Evolutionary conservation across 1,140 invertebrate genomes (phyloP).

Genomic region (Choristoneura fumiferana): DNA sequence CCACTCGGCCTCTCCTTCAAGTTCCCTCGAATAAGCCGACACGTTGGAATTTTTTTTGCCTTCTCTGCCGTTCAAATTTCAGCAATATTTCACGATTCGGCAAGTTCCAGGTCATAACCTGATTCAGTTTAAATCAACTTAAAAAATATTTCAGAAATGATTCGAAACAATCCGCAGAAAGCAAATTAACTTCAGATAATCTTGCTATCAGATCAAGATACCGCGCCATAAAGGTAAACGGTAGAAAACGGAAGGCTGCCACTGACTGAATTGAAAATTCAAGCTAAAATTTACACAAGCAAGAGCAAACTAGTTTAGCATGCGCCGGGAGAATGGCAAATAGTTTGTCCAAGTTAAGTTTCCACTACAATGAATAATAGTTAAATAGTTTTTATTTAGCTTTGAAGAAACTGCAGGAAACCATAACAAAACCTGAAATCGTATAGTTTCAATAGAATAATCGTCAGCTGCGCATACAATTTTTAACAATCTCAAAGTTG

Average conservation of each 20-base stretch:
- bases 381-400: too few relatives aligned
- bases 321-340: conserved; percentile 5
- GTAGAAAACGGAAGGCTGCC: background rate
- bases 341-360: background rate
- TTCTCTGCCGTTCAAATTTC: conserved; percentile 20
- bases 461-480: too few relatives aligned
- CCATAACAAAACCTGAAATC: too few relatives aligned
- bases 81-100: background rate
- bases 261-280: background rate
- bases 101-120: background rate
- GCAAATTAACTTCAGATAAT: background rate
- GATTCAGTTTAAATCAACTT: background rate
- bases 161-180: background rate
- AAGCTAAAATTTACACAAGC: conserved; percentile 8
- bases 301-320: conserved; percentile 4
- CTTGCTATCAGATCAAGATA: background rate
- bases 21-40: conserved; percentile 39
- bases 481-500: too few relatives aligned
- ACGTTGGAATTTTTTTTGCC: conserved; percentile 43
- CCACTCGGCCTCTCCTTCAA: conserved; percentile 33
- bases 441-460: too few relatives aligned
- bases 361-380: conserved; percentile 8
- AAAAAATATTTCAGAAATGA: background rate
- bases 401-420: too few relatives aligned
- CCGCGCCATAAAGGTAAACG: background rate